Conservation (phyloP, 2,888 invertebrate genomes). For the Argynnis bischoffii region DNA sequence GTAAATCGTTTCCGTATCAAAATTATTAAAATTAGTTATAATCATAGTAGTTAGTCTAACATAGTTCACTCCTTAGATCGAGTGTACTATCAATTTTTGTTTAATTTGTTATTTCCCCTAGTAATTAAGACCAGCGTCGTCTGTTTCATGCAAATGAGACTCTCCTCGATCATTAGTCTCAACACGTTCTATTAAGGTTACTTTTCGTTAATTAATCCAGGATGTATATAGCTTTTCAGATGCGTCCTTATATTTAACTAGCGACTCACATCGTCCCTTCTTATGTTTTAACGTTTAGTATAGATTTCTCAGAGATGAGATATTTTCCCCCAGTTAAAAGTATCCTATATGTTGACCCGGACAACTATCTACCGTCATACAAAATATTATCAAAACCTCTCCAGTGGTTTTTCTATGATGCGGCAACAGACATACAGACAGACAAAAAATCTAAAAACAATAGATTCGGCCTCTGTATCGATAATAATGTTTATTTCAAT, state of each 20-base stretch:
- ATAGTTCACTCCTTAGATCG: slow-evolving; percentile 32
- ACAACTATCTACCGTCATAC: no score
- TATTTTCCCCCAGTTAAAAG: no score
- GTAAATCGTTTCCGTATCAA: not conserved
- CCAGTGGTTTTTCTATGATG: no score
- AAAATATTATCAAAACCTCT: no score
- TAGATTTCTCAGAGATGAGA: no score
- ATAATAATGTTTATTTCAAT: no score
- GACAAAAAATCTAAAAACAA: no score
- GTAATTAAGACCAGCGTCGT: slow-evolving; percentile 75
- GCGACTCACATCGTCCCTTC: no score
- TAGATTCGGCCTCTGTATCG: no score
- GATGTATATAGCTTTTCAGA: slow-evolving; percentile 49
- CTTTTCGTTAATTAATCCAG: slow-evolving; percentile 78
- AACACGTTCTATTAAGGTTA: slow-evolving; percentile 75
- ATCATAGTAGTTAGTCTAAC: not conserved
- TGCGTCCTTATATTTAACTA: slow-evolving; percentile 26
- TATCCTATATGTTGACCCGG: no score
- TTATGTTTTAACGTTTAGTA: no score
- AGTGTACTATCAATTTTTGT: slow-evolving; percentile 64
- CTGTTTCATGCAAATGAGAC: slow-evolving; percentile 81
- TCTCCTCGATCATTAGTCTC: slow-evolving; percentile 78
- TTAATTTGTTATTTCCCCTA: slow-evolving; percentile 78
- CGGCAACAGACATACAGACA: no score
- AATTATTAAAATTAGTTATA: slow-evolving; percentile 1